phyloP scores from a whole-genome alignment of 2,888 invertebrate species.

The Drosophila picticornis region DNA sequence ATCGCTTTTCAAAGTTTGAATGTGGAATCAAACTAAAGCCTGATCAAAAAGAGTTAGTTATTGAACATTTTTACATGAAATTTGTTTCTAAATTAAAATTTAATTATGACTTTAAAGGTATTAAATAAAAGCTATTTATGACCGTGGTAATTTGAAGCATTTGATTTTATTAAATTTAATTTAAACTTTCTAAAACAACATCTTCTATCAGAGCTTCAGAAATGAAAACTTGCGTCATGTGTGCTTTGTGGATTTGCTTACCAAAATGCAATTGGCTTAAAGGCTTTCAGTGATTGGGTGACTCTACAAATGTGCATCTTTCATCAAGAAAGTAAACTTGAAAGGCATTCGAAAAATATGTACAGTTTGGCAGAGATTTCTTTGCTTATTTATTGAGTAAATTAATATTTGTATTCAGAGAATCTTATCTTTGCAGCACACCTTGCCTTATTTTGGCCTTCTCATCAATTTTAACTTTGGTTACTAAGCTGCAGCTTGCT shows the following conservation, averaged over 20 bases:
- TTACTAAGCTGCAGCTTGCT: neutral
- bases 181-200: neutral
- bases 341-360: neutral
- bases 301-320: neutral
- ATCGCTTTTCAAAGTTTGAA: no score
- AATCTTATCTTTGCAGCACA: neutral
- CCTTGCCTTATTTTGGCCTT: slow-evolving; percentile 13
- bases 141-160: neutral
- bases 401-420: neutral
- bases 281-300: neutral
- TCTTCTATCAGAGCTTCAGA: neutral
- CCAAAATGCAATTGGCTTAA: slow-evolving; percentile 5
- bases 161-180: neutral
- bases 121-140: neutral
- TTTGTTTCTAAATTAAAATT: neutral
- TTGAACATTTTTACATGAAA: no score
- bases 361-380: no score
- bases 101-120: neutral
- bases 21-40: no score
- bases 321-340: neutral
- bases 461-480: slow-evolving; percentile 15
- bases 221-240: neutral
- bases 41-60: no score
- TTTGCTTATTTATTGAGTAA: neutral
- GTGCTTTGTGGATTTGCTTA: neutral